These are phyloP conservation scores for Ibycter americanus DNA, from an alignment of 2,797 vertebrate genomes.

Conservation along the genomic window DNA sequence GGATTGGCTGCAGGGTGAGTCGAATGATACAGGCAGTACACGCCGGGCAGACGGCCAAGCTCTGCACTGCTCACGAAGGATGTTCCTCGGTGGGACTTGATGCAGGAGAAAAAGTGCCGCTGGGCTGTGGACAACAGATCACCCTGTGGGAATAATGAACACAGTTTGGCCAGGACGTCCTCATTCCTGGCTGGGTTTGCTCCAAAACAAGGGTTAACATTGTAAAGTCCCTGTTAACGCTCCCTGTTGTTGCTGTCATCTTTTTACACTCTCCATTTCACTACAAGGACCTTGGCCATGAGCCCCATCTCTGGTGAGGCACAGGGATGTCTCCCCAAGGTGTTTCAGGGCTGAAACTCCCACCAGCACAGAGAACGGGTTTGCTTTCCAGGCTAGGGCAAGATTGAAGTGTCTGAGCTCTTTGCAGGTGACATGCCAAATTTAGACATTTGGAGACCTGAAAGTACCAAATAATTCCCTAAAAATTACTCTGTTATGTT, in stretches of 20 bases:
- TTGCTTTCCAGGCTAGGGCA: background rate
- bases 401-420: background rate
- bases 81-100: rapidly evolving
- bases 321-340: background rate
- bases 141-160: background rate
- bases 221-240: background rate
- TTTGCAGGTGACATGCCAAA: background rate
- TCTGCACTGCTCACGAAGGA: background rate
- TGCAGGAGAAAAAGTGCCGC: rapidly evolving
- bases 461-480: background rate
- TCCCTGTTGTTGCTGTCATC: background rate
- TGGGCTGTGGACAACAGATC: background rate
- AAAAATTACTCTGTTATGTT: background rate
- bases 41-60: rapidly evolving
- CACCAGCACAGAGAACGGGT: background rate
- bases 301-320: background rate
- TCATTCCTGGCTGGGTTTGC: background rate
- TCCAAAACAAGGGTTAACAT: background rate
- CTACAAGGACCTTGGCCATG: background rate
- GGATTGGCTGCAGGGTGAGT: rapidly evolving
- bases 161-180: rapidly evolving
- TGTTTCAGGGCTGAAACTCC: background rate
- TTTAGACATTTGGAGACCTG: background rate
- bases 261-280: rapidly evolving
- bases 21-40: rapidly evolving